Evolutionary conservation across 2,113 vertebrate species (phyloP), one percentile per base, ranked within the genome.

Genomic region (Rhagologus leucostigma): DNA sequence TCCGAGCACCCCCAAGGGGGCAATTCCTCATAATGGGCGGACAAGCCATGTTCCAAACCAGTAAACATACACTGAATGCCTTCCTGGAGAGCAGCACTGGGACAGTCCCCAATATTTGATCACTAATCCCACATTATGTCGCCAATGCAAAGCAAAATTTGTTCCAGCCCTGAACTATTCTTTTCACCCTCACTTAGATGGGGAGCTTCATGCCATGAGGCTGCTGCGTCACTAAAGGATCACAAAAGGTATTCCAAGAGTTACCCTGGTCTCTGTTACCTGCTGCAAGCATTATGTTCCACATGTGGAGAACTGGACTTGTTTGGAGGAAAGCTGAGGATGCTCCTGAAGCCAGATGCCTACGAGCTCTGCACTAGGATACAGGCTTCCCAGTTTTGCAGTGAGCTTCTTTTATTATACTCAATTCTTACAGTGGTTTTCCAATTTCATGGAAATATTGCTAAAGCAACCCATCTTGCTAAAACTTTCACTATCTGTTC

Each of bases 381-480:
- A 75, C 0, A 49, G 15, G 22, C n/a, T 94, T 76, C 26, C 24
- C 59, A 68, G 47, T 56, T 94, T 32, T 68, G 84, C 88, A 95
- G 19, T 64, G 33, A 10, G 22, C 44, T 83, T 52, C 46, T 73
- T 49, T 55, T 11, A 82, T 92, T 87, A 52, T 6, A 60, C 62
- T 35, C 2, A 1, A 12, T 42, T 21, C 16, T 70, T 74, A 32
- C 93, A 83, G 74, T 85, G 84, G 78, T 93, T 96, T 95, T 63
- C 71, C 95, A 95, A 87, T 85, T 94, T 71, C 67, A 77, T 20
- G 73, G 52, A 79, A 94, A 89, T 68, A 93, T 5, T 96, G 85
- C 93, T 81, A 71, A 86, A 75, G 69, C 71, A 96, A 91, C 55
- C 71, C 65, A 77, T 62, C 88, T 91, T 91, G 91, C 95, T 83